Percentiles rank a stretch among this genome's conserved stretches.
Evolutionary conservation across 2,113 vertebrate genomes (phyloP).

Genomic region (Cisticola juncidis): DNA sequence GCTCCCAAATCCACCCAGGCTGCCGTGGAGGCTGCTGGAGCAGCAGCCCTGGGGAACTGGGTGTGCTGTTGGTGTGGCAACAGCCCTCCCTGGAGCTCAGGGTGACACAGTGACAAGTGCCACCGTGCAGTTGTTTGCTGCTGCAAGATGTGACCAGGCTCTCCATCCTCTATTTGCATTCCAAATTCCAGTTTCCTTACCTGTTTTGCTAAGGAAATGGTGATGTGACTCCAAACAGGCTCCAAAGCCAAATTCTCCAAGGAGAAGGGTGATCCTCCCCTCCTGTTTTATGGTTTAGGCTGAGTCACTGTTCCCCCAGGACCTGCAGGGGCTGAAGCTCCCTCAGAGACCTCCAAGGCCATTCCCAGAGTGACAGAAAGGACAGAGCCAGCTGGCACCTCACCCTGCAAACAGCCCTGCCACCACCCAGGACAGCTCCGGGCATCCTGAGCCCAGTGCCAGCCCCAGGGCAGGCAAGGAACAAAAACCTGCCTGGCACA

Average conservation of each 20-base stretch:
- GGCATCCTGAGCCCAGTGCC: not conserved
- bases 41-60: not conserved
- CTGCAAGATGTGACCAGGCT: not conserved
- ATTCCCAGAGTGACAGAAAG: not conserved
- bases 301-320: not conserved
- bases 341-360: fast-evolving
- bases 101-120: not conserved
- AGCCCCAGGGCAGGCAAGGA: not conserved
- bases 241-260: not conserved
- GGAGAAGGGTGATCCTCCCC: not conserved
- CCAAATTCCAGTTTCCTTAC: too few species aligned
- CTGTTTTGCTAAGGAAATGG: not conserved
- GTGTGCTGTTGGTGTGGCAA: not conserved
- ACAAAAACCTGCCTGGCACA: fast-evolving
- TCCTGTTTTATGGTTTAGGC: not conserved
- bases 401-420: not conserved
- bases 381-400: not conserved
- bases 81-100: not conserved
- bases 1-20: not conserved
- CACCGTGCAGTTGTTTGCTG: not conserved
- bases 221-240: not conserved
- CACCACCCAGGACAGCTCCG: not conserved
- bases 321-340: not conserved
- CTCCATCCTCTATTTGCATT: not conserved
- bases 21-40: not conserved